These are phyloP conservation scores for Psittacula echo DNA, from an alignment of 2,797 vertebrate species.

Conservation along the genomic window DNA sequence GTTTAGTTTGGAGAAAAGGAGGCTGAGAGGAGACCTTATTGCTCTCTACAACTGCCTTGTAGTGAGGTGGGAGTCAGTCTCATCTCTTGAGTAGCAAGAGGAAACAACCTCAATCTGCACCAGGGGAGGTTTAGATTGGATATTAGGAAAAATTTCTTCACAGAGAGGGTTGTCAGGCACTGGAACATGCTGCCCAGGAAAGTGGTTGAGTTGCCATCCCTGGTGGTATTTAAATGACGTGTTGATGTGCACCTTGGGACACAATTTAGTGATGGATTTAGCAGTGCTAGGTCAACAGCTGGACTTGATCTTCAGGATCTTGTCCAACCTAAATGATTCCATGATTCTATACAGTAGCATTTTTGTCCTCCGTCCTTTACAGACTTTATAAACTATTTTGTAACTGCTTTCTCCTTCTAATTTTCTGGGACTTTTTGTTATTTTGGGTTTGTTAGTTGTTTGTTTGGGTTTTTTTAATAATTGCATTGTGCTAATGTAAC, in stretches of 20 bases:
- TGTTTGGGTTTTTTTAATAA: neutral
- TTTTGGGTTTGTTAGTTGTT: neutral
- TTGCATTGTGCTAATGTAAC: neutral
- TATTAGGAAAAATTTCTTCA: neutral
- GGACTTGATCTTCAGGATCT: neutral
- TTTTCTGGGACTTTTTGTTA: neutral
- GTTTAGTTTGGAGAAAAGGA: neutral
- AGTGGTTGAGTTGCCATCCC: neutral
- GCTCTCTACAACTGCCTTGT: neutral
- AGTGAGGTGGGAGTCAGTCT: neutral
- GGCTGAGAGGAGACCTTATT: accelerated
- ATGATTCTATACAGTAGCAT: neutral
- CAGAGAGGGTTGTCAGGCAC: neutral
- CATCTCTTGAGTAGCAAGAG: neutral
- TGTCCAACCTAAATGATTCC: neutral
- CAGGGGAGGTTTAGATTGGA: neutral
- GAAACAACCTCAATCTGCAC: neutral
- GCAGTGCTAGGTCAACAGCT: neutral
- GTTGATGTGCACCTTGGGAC: neutral
- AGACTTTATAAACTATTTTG: neutral
- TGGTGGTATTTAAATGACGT: neutral
- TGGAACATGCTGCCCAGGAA: neutral
- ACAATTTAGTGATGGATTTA: neutral
- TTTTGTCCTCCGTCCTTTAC: neutral
- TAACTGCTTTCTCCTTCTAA: neutral